phyloP scores from a whole-genome alignment of 2,888 invertebrate species.

The Bugula neritina region DNA sequence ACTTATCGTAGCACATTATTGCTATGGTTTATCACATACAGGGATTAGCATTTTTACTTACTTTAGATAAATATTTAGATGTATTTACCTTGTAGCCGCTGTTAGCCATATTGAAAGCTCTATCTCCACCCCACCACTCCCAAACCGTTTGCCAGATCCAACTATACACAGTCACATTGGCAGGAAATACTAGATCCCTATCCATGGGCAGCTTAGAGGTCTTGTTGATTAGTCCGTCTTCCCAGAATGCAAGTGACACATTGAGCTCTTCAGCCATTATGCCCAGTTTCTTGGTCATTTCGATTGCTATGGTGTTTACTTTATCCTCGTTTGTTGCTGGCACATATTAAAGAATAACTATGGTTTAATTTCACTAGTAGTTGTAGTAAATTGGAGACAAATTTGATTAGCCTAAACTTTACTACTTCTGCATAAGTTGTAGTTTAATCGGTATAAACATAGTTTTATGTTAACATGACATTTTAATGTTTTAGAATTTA shows the following conservation, averaged over 20 bases:
- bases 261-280: not conserved
- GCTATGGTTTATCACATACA: no score
- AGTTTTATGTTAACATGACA: no score
- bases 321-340: not conserved
- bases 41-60: no score
- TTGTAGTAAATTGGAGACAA: no score
- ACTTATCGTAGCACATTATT: no score
- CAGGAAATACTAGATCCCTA: constrained; percentile 28
- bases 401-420: no score
- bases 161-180: constrained; percentile 33
- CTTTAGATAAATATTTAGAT: no score
- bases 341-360: not conserved
- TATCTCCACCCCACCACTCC: constrained; percentile 36
- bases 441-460: no score
- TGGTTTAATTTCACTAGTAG: no score
- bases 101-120: constrained; percentile 42
- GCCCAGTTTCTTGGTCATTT: constrained; percentile 12
- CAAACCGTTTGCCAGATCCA: constrained; percentile 43
- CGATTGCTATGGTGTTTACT: not conserved
- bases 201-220: not conserved
- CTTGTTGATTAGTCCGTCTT: constrained; percentile 38
- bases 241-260: constrained; percentile 38
- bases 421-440: no score
- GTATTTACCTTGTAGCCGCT: constrained; percentile 44
- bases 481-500: no score